These are phyloP conservation scores for Dasypolia templi DNA, from an alignment of 2,888 invertebrate genomes.

Conservation along the genomic window DNA sequence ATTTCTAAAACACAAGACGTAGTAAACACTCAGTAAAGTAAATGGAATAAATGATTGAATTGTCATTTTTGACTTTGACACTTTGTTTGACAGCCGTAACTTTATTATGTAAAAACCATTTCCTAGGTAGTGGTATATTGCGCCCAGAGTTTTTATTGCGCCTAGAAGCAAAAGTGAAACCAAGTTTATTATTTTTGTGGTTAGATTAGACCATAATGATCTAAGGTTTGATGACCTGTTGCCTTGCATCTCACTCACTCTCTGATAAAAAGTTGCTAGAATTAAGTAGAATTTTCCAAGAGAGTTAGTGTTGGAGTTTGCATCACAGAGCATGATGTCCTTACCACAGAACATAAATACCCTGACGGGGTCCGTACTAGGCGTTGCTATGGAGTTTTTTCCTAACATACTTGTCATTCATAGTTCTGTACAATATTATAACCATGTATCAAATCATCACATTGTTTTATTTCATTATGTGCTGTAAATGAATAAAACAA, in stretches of 20 bases:
- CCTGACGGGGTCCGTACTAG: no score
- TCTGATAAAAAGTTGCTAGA: neutral
- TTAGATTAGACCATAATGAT: neutral
- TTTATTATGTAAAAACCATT: neutral
- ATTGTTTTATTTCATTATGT: no score
- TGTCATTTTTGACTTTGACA: conserved; percentile 19
- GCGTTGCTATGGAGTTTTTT: no score
- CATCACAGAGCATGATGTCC: no score
- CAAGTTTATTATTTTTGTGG: no score
- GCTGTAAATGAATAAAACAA: no score
- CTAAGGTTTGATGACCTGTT: neutral
- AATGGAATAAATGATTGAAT: neutral
- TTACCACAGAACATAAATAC: no score
- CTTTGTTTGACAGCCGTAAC: neutral
- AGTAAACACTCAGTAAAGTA: neutral
- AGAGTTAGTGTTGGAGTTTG: no score
- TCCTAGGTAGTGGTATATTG: neutral
- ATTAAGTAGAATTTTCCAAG: neutral
- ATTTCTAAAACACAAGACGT: no score
- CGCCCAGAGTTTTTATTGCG: neutral
- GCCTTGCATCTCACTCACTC: neutral
- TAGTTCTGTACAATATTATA: no score
- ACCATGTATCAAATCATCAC: no score
- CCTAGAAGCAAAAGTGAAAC: neutral
- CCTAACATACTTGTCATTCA: no score